Conservation (phyloP, 2,113 vertebrate species). For the Chaetodon auriga region DNA sequence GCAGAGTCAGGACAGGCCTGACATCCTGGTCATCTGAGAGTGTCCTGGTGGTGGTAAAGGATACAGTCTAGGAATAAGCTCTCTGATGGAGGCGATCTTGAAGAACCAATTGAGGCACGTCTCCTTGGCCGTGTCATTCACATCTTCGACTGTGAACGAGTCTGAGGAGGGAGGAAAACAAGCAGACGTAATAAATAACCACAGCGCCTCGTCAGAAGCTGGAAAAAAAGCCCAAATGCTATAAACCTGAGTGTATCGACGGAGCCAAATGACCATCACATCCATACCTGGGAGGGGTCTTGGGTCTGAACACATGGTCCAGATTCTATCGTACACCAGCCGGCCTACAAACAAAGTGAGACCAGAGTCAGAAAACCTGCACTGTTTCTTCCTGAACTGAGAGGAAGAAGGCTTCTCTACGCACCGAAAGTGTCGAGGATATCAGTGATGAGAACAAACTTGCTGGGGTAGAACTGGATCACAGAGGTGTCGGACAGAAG, state of each 20-base stretch:
- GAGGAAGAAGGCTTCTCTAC: constrained; percentile 42
- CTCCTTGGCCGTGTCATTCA: constrained; percentile 96
- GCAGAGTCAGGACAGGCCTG: not conserved
- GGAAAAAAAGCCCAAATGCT: not conserved
- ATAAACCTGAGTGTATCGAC: no score
- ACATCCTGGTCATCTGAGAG: not conserved
- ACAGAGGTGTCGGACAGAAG: constrained; percentile 96
- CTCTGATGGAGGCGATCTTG: constrained; percentile 98
- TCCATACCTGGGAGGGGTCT: constrained; percentile 85
- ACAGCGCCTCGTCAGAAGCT: not conserved
- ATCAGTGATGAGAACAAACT: constrained; percentile 98
- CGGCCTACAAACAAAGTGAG: constrained; percentile 84
- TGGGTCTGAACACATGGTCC: constrained; percentile 92
- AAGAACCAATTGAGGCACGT: constrained; percentile 99
- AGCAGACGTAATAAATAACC: not conserved
- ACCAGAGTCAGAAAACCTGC: constrained; percentile 2
- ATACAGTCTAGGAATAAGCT: constrained; percentile 98
- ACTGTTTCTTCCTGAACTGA: not conserved
- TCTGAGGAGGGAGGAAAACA: constrained; percentile 79
- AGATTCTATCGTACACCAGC: constrained; percentile 95
- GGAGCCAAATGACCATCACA: not conserved
- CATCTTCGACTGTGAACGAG: constrained; percentile 90
- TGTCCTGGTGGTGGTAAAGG: constrained; percentile 74
- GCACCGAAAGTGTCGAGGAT: constrained; percentile 98
- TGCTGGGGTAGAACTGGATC: constrained; percentile 99